Percentiles rank a stretch among this genome's conserved stretches.
Evolutionary conservation across 2,113 vertebrate genomes (phyloP).

Genomic region (Ictalurus furcatus): DNA sequence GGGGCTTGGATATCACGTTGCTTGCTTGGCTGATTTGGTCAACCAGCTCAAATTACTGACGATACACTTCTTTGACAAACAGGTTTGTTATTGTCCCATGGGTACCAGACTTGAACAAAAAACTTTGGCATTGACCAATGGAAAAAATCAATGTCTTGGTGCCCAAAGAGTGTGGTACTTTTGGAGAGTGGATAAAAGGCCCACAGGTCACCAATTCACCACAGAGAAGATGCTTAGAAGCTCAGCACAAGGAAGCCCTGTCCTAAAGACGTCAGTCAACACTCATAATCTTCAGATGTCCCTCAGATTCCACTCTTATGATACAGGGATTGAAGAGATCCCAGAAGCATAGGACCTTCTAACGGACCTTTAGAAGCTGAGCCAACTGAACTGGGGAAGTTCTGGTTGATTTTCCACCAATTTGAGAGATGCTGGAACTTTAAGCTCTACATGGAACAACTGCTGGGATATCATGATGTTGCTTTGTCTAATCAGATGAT

Average conservation of each 20-base stretch:
- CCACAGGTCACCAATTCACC: neutral
- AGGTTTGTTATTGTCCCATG: neutral
- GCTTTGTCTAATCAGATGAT: neutral
- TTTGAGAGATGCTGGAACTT: neutral
- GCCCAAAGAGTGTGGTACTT: neutral
- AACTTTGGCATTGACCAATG: neutral
- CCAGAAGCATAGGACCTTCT: neutral
- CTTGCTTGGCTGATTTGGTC: neutral
- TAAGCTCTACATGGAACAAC: neutral
- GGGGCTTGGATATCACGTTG: neutral
- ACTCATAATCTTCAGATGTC: neutral
- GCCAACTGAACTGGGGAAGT: neutral
- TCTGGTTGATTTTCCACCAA: neutral
- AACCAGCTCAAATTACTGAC: neutral
- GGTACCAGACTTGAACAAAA: neutral
- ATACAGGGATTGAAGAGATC: neutral
- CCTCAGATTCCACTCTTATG: neutral
- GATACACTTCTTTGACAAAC: neutral
- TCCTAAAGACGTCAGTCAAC: neutral
- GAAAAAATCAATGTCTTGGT: neutral
- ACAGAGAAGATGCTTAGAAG: neutral
- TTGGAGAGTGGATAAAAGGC: neutral
- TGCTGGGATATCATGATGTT: neutral
- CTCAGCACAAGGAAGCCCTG: neutral
- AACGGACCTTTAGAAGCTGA: too few relatives aligned